Percentiles rank a stretch among this genome's conserved stretches.
phyloP scores from a whole-genome alignment of 2,888 invertebrate genomes.

The Archips xylosteana region DNA sequence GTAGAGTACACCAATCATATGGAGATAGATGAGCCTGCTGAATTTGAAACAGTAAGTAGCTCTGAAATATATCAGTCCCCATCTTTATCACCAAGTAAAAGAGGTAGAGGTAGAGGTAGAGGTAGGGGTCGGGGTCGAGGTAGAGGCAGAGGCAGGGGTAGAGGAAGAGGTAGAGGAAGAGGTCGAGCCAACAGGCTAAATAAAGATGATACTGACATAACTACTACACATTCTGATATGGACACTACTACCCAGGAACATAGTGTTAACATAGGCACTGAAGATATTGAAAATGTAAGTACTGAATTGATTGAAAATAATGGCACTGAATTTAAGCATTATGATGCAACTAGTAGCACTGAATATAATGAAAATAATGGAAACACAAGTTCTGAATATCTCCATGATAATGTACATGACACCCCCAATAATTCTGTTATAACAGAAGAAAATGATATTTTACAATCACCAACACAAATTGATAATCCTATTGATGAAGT shows the following conservation, averaged over 20 bases:
- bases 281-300: not conserved
- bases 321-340: not conserved
- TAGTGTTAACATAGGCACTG: not conserved
- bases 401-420: not conserved
- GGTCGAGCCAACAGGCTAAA: conserved; percentile 12
- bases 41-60: conserved; percentile 24
- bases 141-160: conserved; percentile 17
- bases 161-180: conserved; percentile 24
- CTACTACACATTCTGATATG: not conserved
- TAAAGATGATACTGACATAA: not conserved
- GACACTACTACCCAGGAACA: not conserved
- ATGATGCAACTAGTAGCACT: not conserved
- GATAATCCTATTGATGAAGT: conserved; percentile 19
- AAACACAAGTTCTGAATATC: not conserved
- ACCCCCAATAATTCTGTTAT: not conserved
- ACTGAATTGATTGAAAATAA: not conserved
- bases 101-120: conserved; percentile 9
- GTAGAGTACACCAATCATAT: conserved; percentile 14
- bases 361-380: not conserved
- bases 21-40: conserved; percentile 7
- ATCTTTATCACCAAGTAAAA: conserved; percentile 5
- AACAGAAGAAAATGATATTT: not conserved
- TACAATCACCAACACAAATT: conserved; percentile 1
- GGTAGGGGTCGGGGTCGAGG: conserved; percentile 13
- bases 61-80: conserved; percentile 20